Conservation (phyloP, 2,888 invertebrate species). For the Margaritifera margaritifera region DNA sequence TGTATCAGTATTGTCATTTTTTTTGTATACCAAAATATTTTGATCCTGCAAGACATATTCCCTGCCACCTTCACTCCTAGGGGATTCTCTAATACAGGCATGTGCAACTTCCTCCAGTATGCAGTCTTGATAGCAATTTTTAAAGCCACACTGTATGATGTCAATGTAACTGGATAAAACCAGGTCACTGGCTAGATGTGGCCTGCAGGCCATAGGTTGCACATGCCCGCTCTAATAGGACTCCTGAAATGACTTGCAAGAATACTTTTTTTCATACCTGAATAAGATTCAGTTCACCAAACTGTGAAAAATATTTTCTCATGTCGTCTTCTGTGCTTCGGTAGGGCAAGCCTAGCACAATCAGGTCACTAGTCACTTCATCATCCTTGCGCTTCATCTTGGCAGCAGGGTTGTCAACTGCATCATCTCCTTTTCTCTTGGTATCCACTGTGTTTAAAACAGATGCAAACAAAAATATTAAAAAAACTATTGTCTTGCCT, state of each 20-base stretch:
- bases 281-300: conserved; percentile 97
- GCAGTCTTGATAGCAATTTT: no score
- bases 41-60: no score
- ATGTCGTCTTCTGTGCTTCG: conserved; percentile 97
- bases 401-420: conserved; percentile 87
- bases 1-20: no score
- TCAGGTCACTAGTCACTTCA: conserved; percentile 83
- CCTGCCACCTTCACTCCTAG: no score
- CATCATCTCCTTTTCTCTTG: conserved; percentile 94
- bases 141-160: background rate
- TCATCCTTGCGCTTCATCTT: conserved; percentile 94
- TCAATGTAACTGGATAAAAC: background rate
- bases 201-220: background rate
- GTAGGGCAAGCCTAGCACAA: conserved; percentile 97
- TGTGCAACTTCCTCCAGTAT: no score
- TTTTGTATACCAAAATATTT: no score
- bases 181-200: background rate
- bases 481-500: no score
- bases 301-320: conserved; percentile 95
- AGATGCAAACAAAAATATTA: no score
- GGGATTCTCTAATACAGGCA: no score
- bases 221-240: background rate
- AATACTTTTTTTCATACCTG: conserved; percentile 76
- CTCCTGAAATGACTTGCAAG: background rate
- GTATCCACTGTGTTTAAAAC: conserved; percentile 79